These are phyloP conservation scores for Zootermopsis nevadensis DNA, from an alignment of 2,888 invertebrate species.

Conservation along the genomic window DNA sequence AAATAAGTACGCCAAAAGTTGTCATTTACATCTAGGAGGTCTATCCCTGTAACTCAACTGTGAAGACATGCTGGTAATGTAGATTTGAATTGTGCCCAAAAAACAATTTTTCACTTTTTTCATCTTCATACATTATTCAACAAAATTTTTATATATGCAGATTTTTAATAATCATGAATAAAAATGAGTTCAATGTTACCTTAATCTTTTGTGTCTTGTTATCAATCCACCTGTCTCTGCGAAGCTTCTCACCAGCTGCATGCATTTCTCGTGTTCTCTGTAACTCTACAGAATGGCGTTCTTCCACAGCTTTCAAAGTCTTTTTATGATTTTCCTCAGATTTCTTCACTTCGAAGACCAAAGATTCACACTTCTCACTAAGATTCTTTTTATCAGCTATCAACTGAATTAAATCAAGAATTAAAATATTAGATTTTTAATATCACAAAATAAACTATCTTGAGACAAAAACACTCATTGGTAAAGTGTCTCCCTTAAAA, in stretches of 20 bases:
- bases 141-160: too few species aligned
- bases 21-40: too few species aligned
- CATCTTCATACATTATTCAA: too few species aligned
- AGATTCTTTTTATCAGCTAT: constrained; percentile 82
- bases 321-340: constrained; percentile 74
- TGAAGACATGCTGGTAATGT: too few species aligned
- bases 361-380: constrained; percentile 77
- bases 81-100: too few species aligned
- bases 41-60: too few species aligned
- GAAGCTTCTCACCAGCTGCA: constrained; percentile 79
- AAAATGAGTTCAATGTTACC: constrained; percentile 63
- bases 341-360: constrained; percentile 74
- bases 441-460: too few species aligned
- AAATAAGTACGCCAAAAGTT: too few species aligned
- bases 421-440: too few species aligned
- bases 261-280: constrained; percentile 81
- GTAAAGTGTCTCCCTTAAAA: too few species aligned
- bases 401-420: constrained; percentile 63
- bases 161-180: not conserved
- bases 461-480: too few species aligned
- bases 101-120: too few species aligned
- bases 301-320: constrained; percentile 76
- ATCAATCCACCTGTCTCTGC: constrained; percentile 83
- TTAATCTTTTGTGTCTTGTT: constrained; percentile 88
- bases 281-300: constrained; percentile 80